Evolutionary conservation across 2,888 invertebrate genomes (phyloP), one percentile per base, ranked within the genome.

Genomic region (Axea sp.): DNA sequence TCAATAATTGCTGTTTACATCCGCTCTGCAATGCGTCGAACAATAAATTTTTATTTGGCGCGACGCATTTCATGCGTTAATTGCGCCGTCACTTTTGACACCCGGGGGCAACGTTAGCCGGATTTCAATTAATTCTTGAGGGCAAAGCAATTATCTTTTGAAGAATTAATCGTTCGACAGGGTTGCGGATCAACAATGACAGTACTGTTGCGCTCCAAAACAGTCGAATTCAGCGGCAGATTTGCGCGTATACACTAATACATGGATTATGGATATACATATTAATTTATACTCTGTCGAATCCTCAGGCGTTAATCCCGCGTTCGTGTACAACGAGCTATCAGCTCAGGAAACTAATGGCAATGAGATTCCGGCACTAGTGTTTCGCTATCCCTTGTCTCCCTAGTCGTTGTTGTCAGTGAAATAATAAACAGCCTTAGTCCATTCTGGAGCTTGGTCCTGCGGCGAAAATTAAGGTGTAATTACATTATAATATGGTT

Each of bases 301-400:
- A 78, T 78, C 76, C 81, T 78, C 79, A 39, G 76, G 76, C 78
- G 76, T 76, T 81, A 80, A 81, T 81, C 76, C 74, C 73, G 45
- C 64, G 73, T 77, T 76, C 77, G 77, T 78, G 76, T 75, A 77
- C 77, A 77, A 76, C 78, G 75, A 78, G 78, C 75, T 71, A 77
- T 80, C 78, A 77, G 77, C 77, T 75, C 76, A 77, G 80, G 81
- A 81, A 82, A 83, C 82, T 82, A 81, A 82, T 80, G 79, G 79
- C 80, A 77, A 80, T 80, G 80, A 77, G 77, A 80, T 81, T 80
- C 80, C 78, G 76, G 76, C 75, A 74, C 57, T 75, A 69, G 72
- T 60, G 73, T 59, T 67, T 55, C 72, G 51, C 51, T 43, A 73
- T 76, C 74, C 72, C 71, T 62, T 28, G 11, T 39, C 43, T 24